Conservation (phyloP, 2,113 vertebrate genomes). For the Poecile atricapillus region DNA sequence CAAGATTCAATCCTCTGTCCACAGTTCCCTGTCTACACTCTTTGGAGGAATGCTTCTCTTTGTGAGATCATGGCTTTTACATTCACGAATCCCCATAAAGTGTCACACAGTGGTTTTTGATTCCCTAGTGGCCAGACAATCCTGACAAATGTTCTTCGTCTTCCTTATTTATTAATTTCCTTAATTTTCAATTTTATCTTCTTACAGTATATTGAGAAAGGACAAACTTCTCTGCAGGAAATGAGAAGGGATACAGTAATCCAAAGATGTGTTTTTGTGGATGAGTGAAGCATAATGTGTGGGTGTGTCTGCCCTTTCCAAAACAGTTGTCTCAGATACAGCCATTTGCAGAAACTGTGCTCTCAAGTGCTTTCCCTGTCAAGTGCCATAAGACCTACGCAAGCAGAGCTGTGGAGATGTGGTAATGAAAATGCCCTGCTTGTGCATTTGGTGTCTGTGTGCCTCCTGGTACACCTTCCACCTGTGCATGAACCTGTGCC, state of each 20-base stretch:
- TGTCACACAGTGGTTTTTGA: neutral
- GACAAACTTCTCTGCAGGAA: neutral
- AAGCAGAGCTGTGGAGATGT: neutral
- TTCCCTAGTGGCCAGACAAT: neutral
- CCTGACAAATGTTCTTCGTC: neutral
- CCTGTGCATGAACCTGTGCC: neutral
- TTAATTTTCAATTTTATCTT: neutral
- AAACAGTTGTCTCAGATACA: neutral
- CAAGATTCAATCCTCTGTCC: neutral
- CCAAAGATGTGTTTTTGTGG: neutral
- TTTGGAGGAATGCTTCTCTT: neutral
- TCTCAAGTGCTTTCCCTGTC: neutral
- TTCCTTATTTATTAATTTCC: neutral
- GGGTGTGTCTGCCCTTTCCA: neutral
- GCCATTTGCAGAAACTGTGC: neutral
- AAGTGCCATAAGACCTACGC: accelerated
- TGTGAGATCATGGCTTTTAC: neutral
- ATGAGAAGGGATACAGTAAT: neutral
- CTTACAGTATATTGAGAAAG: neutral
- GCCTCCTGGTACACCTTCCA: neutral
- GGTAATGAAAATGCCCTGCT: neutral
- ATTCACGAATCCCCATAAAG: neutral
- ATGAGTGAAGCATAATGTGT: neutral
- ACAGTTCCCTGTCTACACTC: neutral
- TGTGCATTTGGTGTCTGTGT: neutral